These are phyloP conservation scores for Leptogaster cylindrica DNA, from an alignment of 2,888 invertebrate species.

Conservation along the genomic window DNA sequence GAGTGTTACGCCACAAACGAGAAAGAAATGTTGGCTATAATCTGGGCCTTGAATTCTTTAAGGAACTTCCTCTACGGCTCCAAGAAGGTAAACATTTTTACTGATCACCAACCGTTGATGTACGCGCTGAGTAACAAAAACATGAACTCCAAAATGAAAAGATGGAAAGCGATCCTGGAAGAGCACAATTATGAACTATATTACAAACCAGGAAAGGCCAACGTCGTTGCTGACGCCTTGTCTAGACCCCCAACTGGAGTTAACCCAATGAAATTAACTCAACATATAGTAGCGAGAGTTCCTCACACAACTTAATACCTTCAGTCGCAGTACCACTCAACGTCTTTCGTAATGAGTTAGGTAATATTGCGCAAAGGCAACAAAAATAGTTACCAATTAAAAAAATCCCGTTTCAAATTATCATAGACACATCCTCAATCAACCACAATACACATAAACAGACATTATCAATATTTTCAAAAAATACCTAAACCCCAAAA, in stretches of 20 bases:
- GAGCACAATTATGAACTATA: slow-evolving; percentile 43
- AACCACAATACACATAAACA: background rate
- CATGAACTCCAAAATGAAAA: slow-evolving; percentile 42
- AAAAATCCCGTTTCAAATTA: background rate
- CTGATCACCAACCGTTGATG: slow-evolving; percentile 45
- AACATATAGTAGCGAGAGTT: no score
- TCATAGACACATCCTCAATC: slow-evolving; percentile 1
- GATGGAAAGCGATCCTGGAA: slow-evolving; percentile 44
- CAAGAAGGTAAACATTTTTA: slow-evolving; percentile 42
- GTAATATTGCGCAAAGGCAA: background rate
- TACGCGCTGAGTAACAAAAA: slow-evolving; percentile 28
- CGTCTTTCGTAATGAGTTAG: no score
- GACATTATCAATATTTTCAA: slow-evolving; percentile 13
- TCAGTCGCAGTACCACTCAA: no score
- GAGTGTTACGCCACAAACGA: slow-evolving; percentile 44
- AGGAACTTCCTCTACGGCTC: slow-evolving; percentile 44
- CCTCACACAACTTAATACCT: no score
- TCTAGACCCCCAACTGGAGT: no score
- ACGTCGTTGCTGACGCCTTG: slow-evolving; percentile 40
- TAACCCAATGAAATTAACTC: no score
- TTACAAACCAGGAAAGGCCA: slow-evolving; percentile 43
- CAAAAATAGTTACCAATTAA: background rate
- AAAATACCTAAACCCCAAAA: background rate
- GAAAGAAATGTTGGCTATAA: slow-evolving; percentile 42
- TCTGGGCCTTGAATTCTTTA: slow-evolving; percentile 37